Base-by-base conservation (phyloP, 2,113 vertebrate genomes). In the Balaeniceps rex region DNA sequence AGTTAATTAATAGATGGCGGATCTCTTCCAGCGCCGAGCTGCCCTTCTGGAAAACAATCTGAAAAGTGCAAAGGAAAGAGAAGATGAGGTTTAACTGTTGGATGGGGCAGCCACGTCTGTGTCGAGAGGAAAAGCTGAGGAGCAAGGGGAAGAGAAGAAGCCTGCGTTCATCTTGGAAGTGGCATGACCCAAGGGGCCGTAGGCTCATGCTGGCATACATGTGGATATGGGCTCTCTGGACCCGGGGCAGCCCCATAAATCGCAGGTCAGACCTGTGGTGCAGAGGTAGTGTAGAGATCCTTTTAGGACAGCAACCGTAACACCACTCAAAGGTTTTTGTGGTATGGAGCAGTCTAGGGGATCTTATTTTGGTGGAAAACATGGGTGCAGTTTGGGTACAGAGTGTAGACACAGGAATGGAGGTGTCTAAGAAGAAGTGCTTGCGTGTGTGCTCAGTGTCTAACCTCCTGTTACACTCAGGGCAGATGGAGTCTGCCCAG, bases 371-470 rank as follows among this genome's bases (percentile, higher is more conserved):
- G 57, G 44, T 46, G 76, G 57, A 21, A 44, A 64, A 42, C 11
- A 4, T 12, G 24, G 8, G 15, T 44, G 22, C 2, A 6, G 10
- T 25, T 57, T 64, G 77, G 21, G 29, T 52, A 21, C 12, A 26
- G 44, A 4, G 3, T 24, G 29, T 26, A 25, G 31, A 31, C 8
- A 46, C 19, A 1, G 22, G 23, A n/a, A 12, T 10, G 22, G 23
- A 36, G 28, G 54, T 34, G 14, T 34, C n/a, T 25, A 61, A 29
- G 33, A 77, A 34, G 49, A 82, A 42, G 29, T 58, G 33, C 7
- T 28, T n/a, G 7, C 4, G 0, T 17, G 19, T n/a, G 58, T 34
- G 16, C 58, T 58, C 1, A 0, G 19, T 34, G 28, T 25, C 33
- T 40, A 13, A 58, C 9, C 31, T 51, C 64, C 33, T 57, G 36